Evolutionary conservation across 2,113 vertebrate genomes (phyloP).

Genomic region (Psophia crepitans): DNA sequence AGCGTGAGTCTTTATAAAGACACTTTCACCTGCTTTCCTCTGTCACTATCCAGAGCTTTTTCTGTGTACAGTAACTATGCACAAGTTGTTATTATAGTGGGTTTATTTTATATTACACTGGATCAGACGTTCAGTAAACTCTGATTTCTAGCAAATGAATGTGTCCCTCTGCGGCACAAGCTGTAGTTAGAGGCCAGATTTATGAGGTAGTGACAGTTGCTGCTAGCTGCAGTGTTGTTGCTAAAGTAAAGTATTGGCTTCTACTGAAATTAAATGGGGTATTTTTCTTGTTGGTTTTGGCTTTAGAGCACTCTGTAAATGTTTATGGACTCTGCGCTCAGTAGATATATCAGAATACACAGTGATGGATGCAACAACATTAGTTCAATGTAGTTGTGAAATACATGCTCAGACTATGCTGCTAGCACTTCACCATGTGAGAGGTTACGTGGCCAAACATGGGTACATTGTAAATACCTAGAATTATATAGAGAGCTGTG

Average conservation of each 20-base stretch:
- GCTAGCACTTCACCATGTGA: neutral
- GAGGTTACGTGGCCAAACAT: neutral
- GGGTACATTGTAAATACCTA: slow-evolving; percentile 67
- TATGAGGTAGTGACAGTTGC: slow-evolving; percentile 5
- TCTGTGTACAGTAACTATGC: neutral
- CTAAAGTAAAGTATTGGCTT: slow-evolving; percentile 40
- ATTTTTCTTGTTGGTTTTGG: slow-evolving; percentile 46
- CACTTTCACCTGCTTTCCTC: neutral
- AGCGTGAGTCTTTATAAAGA: neutral
- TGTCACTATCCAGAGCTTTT: slow-evolving; percentile 14
- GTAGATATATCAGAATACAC: slow-evolving; percentile 21
- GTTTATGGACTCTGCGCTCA: slow-evolving; percentile 34
- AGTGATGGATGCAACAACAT: slow-evolving; percentile 28
- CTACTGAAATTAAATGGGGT: slow-evolving; percentile 36
- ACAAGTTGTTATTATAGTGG: neutral
- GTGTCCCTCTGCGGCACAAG: neutral
- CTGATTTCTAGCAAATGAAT: slow-evolving; percentile 22
- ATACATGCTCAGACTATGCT: slow-evolving; percentile 38
- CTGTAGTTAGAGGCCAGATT: slow-evolving; percentile 33
- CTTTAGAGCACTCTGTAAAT: slow-evolving; percentile 42
- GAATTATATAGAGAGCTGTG: neutral
- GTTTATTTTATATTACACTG: neutral
- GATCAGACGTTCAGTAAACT: neutral
- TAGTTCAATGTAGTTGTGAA: slow-evolving; percentile 50
- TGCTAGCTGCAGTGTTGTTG: slow-evolving; percentile 1